Conservation (phyloP, 1,140 invertebrate genomes). For the Drosophila nigrodunni region DNA sequence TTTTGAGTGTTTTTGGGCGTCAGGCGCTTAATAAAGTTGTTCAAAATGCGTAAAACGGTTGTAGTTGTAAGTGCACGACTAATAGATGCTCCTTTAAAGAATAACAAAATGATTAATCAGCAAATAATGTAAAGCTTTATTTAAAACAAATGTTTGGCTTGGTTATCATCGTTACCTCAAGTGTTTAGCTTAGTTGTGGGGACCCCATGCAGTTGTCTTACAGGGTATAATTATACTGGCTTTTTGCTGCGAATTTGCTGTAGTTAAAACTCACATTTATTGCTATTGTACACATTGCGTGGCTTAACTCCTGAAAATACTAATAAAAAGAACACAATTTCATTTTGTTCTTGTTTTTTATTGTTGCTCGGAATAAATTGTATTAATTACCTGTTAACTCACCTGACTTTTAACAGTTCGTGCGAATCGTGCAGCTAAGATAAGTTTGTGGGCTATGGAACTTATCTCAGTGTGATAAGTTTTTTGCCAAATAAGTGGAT, state of each 20-base stretch:
- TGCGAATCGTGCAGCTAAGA: conserved; percentile 22
- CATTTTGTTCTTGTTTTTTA: conserved; percentile 28
- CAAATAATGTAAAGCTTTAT: too few relatives aligned
- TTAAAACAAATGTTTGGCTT: too few relatives aligned
- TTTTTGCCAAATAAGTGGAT: not conserved
- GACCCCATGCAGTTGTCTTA: not conserved
- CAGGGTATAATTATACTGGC: conserved; percentile 8
- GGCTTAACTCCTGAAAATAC: conserved; percentile 40
- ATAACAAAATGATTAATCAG: not conserved
- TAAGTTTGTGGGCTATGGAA: conserved; percentile 10
- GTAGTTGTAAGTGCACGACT: not conserved
- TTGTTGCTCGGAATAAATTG: conserved; percentile 38
- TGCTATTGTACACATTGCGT: conserved; percentile 13
- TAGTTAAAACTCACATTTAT: conserved; percentile 44
- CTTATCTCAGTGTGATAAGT: conserved; percentile 5
- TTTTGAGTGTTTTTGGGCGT: conserved; percentile 27
- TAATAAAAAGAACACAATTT: conserved; percentile 31
- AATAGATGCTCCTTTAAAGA: conserved; percentile 1
- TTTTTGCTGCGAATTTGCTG: conserved; percentile 44
- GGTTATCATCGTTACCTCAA: too few relatives aligned
- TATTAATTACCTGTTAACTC: conserved; percentile 46
- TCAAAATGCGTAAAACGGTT: not conserved
- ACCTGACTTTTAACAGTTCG: conserved; percentile 19
- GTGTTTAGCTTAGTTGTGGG: too few relatives aligned
- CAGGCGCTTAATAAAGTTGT: conserved; percentile 23